These are phyloP conservation scores for Polydesmus complanatus DNA, from an alignment of 2,888 invertebrate genomes.

Conservation along the genomic window DNA sequence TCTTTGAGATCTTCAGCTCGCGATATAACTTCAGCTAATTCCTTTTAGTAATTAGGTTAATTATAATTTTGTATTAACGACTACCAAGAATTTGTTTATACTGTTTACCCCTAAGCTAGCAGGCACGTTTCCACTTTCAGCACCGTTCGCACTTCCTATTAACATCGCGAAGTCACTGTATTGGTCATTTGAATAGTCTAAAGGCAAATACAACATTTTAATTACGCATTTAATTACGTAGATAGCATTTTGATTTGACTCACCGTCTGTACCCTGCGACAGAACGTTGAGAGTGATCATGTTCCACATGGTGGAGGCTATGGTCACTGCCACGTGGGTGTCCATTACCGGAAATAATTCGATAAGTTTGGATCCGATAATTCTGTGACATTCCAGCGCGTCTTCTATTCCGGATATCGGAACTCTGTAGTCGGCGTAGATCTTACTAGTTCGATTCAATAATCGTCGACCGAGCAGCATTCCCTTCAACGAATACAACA, in stretches of 20 bases:
- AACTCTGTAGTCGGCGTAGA: background rate
- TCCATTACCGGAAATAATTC: background rate
- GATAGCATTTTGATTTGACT: no score
- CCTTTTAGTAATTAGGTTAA: no score
- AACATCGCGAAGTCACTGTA: background rate
- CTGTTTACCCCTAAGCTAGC: background rate
- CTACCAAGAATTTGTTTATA: conserved; percentile 15
- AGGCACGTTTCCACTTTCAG: background rate
- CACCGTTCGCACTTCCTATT: background rate
- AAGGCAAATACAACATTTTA: no score
- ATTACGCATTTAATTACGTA: background rate
- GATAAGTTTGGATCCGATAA: background rate
- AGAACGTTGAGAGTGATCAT: background rate
- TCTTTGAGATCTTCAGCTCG: background rate
- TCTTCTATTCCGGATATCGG: background rate
- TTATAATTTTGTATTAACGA: background rate
- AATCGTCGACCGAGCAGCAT: background rate
- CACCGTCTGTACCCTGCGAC: background rate
- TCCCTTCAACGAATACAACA: background rate
- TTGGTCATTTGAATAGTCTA: background rate
- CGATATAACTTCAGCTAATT: background rate
- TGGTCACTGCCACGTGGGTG: background rate
- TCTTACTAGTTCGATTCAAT: background rate
- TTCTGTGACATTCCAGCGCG: background rate
- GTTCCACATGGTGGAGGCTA: background rate